Percentiles rank a stretch among this genome's conserved stretches.
Evolutionary conservation across 92 coral and sea anemone genomes (phyloP).

Genomic region (Epizoanthus fatuus): DNA sequence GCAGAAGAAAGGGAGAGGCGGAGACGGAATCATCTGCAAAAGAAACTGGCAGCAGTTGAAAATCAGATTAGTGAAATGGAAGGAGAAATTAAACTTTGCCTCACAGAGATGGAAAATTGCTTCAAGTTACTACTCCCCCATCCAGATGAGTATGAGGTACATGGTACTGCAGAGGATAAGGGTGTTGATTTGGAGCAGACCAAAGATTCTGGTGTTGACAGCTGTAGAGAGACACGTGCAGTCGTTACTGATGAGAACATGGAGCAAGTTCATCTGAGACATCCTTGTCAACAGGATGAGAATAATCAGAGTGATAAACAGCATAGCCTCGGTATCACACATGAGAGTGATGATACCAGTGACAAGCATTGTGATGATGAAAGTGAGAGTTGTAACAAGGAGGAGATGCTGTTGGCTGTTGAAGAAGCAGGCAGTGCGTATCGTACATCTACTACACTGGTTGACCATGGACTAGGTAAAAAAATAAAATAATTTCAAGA

Average conservation of each 20-base stretch:
- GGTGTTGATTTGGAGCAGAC: background rate
- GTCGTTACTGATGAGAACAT: too few relatives aligned
- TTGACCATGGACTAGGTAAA: conserved; percentile 36
- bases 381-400: background rate
- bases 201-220: background rate
- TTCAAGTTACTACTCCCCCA: conserved; percentile 92
- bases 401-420: background rate
- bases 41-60: conserved; percentile 80
- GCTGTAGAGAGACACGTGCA: too few relatives aligned
- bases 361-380: background rate
- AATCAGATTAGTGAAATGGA: conserved; percentile 85
- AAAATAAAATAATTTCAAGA: background rate
- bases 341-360: background rate
- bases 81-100: conserved; percentile 80
- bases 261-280: too few relatives aligned
- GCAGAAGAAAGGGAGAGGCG: conserved; percentile 77
- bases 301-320: background rate
- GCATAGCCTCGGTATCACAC: background rate
- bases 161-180: conserved; percentile 16
- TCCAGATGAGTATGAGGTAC: conserved; percentile 93
- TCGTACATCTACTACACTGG: background rate
- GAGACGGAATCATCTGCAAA: conserved; percentile 61
- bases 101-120: conserved; percentile 92
- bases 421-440: background rate
- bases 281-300: too few relatives aligned